Percentiles rank a stretch among this genome's conserved stretches.
Evolutionary conservation across 2,888 invertebrate genomes (phyloP).

Genomic region (Amphipyra tragopoginis): DNA sequence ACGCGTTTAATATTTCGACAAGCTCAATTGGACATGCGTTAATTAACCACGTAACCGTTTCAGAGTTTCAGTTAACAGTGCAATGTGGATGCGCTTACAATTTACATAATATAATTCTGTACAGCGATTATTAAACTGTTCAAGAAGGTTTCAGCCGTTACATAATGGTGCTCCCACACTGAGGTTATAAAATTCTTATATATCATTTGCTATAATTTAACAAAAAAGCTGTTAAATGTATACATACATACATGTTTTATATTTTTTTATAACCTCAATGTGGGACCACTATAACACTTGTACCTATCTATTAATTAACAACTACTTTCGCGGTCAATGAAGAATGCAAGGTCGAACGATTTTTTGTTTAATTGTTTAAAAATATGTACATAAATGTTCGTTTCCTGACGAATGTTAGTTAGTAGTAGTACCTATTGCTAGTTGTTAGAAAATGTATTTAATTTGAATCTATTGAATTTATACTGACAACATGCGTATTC

Average conservation of each 20-base stretch:
- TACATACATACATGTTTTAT: no score
- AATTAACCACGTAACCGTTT: conserved; percentile 26
- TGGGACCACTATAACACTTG: not conserved
- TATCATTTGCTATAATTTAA: no score
- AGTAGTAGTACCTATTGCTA: not conserved
- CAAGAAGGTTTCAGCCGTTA: not conserved
- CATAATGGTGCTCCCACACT: no score
- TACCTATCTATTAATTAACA: not conserved
- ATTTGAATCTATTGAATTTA: not conserved
- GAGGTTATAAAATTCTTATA: no score
- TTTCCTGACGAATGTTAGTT: conserved; percentile 6
- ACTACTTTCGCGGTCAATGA: not conserved
- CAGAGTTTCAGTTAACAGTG: conserved; percentile 11
- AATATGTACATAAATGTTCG: conserved; percentile 13
- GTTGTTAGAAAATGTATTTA: not conserved
- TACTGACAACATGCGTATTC: no score
- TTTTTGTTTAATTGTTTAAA: conserved; percentile 14
- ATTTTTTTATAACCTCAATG: no score
- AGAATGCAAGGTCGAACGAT: conserved; percentile 11
- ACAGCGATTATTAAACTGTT: not conserved
- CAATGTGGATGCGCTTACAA: not conserved
- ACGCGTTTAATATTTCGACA: conserved; percentile 17
- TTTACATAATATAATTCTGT: conserved; percentile 8
- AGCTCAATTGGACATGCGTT: conserved; percentile 34
- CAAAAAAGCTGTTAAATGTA: no score